Evolutionary conservation across 2,888 invertebrate genomes (phyloP).

Genomic region (Theodoxus fluviatilis): DNA sequence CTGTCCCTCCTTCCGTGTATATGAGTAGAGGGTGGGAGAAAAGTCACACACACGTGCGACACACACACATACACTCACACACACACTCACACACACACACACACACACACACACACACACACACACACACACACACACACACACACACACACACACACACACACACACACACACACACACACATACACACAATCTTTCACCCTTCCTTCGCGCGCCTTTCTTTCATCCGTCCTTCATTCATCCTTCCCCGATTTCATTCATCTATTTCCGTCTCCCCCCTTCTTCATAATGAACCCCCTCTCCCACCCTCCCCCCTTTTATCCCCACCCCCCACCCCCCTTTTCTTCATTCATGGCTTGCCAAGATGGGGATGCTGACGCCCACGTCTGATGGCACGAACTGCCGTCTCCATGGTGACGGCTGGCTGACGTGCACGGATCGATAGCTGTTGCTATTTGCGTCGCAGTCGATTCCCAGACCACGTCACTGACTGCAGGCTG

Average conservation of each 20-base stretch:
- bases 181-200: neutral
- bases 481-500: too few species aligned
- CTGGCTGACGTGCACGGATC: too few species aligned
- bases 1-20: neutral
- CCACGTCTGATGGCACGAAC: too few species aligned
- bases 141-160: constrained; percentile 18
- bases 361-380: too few species aligned
- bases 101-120: constrained; percentile 7
- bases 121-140: constrained; percentile 19
- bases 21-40: too few species aligned
- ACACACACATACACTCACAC: neutral
- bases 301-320: too few species aligned
- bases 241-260: neutral
- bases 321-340: too few species aligned
- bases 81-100: neutral
- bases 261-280: neutral
- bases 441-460: too few species aligned
- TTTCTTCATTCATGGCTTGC: too few species aligned
- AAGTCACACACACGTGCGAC: neutral
- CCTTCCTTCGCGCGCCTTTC: neutral
- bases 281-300: too few species aligned
- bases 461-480: too few species aligned
- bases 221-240: neutral
- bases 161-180: constrained; percentile 15
- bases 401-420: too few species aligned